phyloP scores from a whole-genome alignment of 2,888 invertebrate genomes.

The Aleiodes alternator region DNA sequence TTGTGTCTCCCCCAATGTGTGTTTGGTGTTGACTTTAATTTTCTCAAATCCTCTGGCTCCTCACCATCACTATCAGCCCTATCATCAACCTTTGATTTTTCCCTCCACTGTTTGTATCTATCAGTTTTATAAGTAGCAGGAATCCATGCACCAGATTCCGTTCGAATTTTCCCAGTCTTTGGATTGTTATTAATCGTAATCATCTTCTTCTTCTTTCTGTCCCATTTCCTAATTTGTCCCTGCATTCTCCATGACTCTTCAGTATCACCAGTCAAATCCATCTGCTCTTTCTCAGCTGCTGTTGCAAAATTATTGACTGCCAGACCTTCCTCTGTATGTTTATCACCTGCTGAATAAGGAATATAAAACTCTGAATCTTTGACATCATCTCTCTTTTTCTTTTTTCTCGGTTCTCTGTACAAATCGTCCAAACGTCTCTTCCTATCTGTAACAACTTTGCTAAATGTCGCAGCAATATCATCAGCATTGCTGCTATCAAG shows the following conservation, averaged over 20 bases:
- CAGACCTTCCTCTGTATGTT: constrained; percentile 88
- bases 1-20: constrained; percentile 89
- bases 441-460: constrained; percentile 78
- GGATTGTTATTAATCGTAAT: constrained; percentile 81
- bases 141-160: constrained; percentile 97
- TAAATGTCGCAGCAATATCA: constrained; percentile 79
- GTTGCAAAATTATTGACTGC: constrained; percentile 87
- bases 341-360: constrained; percentile 89
- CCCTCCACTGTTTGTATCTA: constrained; percentile 91
- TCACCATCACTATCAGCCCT: constrained; percentile 75
- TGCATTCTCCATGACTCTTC: constrained; percentile 80
- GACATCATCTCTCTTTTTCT: constrained; percentile 77
- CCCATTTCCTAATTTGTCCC: constrained; percentile 88
- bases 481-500: constrained; percentile 76
- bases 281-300: constrained; percentile 86
- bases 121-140: constrained; percentile 96
- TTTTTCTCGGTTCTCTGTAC: constrained; percentile 77
- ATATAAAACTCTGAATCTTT: constrained; percentile 90
- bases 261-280: constrained; percentile 91
- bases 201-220: constrained; percentile 97
- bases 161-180: constrained; percentile 88
- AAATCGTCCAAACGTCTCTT: constrained; percentile 78
- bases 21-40: constrained; percentile 75
- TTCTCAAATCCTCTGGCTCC: constrained; percentile 48
- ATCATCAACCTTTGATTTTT: constrained; percentile 81